Evolutionary conservation across 2,888 invertebrate genomes (phyloP), one percentile per base, ranked within the genome.

Genomic region (Megaustenia siamemsis): DNA sequence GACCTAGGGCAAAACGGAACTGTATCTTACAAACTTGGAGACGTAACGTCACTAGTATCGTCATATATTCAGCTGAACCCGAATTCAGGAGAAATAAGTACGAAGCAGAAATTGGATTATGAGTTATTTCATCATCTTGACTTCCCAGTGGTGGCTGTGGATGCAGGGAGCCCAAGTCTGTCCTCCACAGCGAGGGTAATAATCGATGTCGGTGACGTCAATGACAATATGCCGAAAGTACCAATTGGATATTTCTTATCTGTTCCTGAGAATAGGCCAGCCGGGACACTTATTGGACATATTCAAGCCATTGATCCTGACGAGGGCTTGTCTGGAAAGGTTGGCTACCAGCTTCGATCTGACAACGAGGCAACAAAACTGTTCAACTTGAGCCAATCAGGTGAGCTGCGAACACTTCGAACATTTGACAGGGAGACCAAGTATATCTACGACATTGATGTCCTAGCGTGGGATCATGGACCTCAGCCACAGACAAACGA

Each of bases 381-480:
- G 1, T 91, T 91, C 66, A 86, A 85, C 40, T 79, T 91, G 10
- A 84, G 86, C 24, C 28, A 83, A n/a, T 86, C 85, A 80, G 92
- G 92, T 18, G 84, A 86, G 2, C 85, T 92, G 10, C 83, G 86
- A 40, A 88, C 91, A 10, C 89, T 89, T 28, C 84, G 82, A 24
- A 78, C 84, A 24, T 86, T 93, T 35, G 90, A 93, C 86, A 86
- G 91, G 28, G 93, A 93, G 81, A 63, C 79, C 10, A 82, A 89
- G 2, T 83, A 82, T 24, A 81, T 87, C 0, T 91, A 91, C 85
- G 87, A 88, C 68, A 90, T 93, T 79, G 87, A 86, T 1, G 89
- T 92, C 8, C 86, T 90, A 18, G 93, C 91, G 24, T 88, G 86
- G 24, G 92, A 93, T 86, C 88, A 89, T n/a, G 93, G 92, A 0